Base-by-base conservation (phyloP, 2,888 invertebrate species). In the Orthosia incerta region DNA sequence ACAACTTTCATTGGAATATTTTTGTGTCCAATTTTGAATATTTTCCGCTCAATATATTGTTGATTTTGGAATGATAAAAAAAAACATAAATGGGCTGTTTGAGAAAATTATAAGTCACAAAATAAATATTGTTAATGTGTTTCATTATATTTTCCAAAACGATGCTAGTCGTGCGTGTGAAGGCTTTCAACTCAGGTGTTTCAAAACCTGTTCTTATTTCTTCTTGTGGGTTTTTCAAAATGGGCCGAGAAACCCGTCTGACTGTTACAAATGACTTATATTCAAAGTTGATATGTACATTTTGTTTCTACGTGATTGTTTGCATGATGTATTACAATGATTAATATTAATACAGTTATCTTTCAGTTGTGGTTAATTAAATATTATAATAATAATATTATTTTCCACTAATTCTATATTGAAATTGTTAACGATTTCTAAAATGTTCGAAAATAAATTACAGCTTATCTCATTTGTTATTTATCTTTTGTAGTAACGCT, bases 331-430 rank as follows among this genome's bases (percentile, higher is more conserved):
- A 45, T 18, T 13, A 53, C 12, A 50, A n/a, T 50, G 3, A 68
- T 48, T 64, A 20, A 53, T 66, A 20, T 55, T 70, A 59, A 15
- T 15, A 26, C 46, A n/a, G 53, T 15, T 59, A 55, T 53, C 26
- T 73, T 56, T 73, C 23, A 65, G 73, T 79, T 73, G 76, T 56
- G 76, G 73, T 65, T 61, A 61, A 73, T 78, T 79, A 73, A 73
- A 64, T 65, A 23, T 64, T 11, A 53, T 18, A 61, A 71, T 65
- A 50, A 26, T 26, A 61, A 62, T 62, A 62, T 11, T 5, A 64
- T 64, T 79, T 74, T 64, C 31, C 74, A 68, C 23, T 64, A 64
- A 68, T 74, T 39, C 20, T 13, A 9, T 16, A 71, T 48, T 48
- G 16, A 63, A 59, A 45, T 63, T 71, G 48, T 16, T 63, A 62